These are phyloP conservation scores for Polyommatus iphigenia DNA, from an alignment of 2,888 invertebrate genomes.

Conservation along the genomic window DNA sequence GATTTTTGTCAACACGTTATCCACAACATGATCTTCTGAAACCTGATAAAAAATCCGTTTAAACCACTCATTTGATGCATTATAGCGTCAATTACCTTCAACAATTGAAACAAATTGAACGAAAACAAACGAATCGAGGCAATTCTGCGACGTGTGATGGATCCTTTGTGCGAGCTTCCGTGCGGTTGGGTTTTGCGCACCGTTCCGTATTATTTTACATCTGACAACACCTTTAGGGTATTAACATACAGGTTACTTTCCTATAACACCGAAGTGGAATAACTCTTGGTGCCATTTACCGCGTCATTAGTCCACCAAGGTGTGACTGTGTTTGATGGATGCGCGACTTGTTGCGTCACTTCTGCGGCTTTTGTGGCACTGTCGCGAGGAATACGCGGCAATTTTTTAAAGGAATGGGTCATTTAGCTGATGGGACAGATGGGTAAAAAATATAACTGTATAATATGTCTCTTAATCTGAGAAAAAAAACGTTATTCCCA, in stretches of 20 bases:
- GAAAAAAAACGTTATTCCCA: too few species aligned
- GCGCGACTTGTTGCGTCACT: slow-evolving; percentile 62
- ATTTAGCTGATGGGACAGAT: background rate
- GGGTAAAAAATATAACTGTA: background rate
- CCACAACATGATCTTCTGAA: too few species aligned
- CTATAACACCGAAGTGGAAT: background rate
- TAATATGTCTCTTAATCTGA: background rate
- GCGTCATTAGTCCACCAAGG: slow-evolving; percentile 77
- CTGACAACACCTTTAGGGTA: background rate
- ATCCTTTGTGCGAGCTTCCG: slow-evolving; percentile 75
- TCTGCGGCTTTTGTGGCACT: slow-evolving; percentile 55
- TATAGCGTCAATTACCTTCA: background rate
- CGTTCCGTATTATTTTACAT: background rate
- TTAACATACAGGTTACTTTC: background rate
- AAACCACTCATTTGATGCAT: background rate
- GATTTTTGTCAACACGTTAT: too few species aligned
- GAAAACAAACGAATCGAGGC: slow-evolving; percentile 32
- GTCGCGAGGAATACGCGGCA: background rate
- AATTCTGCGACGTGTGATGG: slow-evolving; percentile 66
- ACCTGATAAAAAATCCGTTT: background rate
- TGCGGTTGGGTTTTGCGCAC: slow-evolving; percentile 65
- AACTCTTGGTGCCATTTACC: slow-evolving; percentile 74
- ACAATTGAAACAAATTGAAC: slow-evolving; percentile 34
- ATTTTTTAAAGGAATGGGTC: background rate
- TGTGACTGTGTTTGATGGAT: slow-evolving; percentile 78